A percentile compares a stretch with the other conserved stretches of the same genome.
These are phyloP conservation scores for Musca vetustissima DNA, from an alignment of 1,140 invertebrate genomes.

Conservation along the genomic window DNA sequence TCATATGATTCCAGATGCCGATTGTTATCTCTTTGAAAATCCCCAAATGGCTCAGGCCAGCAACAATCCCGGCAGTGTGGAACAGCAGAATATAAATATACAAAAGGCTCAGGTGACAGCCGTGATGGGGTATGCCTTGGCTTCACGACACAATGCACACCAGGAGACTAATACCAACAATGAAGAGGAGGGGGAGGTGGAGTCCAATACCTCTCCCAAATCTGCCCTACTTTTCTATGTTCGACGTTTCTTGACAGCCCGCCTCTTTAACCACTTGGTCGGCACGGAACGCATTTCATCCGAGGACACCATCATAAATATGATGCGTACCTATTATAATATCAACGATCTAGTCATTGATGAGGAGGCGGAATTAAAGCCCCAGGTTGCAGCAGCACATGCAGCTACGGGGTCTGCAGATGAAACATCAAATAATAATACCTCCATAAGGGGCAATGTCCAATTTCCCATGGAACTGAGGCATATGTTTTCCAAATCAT, in stretches of 20 bases:
- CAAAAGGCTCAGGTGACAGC: conserved; percentile 48
- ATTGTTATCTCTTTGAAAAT: conserved; percentile 50
- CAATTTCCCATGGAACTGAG: conserved; percentile 37
- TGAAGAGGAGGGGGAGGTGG: neutral
- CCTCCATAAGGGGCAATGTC: conserved; percentile 29
- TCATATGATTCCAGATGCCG: conserved; percentile 45
- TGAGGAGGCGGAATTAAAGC: neutral
- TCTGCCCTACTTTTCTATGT: conserved; percentile 39
- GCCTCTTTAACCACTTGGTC: conserved; percentile 46
- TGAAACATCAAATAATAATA: neutral
- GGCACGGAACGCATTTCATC: conserved; percentile 49
- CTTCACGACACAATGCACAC: conserved; percentile 32
- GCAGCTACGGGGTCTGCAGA: neutral
- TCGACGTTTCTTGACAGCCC: conserved; percentile 42
- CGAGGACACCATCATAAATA: conserved; percentile 39
- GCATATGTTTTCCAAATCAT: conserved; percentile 33
- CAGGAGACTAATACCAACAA: too few species aligned
- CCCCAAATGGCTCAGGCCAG: conserved; percentile 47
- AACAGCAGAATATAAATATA: conserved; percentile 52
- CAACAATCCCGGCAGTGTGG: conserved; percentile 45
- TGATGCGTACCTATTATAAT: conserved; percentile 42
- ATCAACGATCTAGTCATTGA: conserved; percentile 26
- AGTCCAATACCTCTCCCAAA: conserved; percentile 13
- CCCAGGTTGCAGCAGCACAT: too few species aligned
- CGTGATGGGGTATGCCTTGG: conserved; percentile 43